Percentiles rank a stretch among this genome's conserved stretches.
These are phyloP conservation scores for Glaucidium brasilianum DNA, from an alignment of 2,113 vertebrate species.

Conservation along the genomic window DNA sequence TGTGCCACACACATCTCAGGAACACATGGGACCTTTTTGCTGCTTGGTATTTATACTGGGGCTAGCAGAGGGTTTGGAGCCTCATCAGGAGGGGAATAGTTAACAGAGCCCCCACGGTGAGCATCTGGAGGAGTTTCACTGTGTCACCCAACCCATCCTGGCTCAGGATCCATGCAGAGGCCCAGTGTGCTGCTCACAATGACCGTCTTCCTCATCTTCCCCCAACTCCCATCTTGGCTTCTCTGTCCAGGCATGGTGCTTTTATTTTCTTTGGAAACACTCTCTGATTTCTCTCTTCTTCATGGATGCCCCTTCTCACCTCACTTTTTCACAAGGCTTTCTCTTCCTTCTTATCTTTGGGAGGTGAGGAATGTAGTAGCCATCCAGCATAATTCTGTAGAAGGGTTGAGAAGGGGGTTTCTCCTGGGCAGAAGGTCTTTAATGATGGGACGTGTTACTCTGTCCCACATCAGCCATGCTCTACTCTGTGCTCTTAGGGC, in stretches of 20 bases:
- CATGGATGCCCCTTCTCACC: background rate
- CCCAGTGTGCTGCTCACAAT: background rate
- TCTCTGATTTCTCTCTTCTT: background rate
- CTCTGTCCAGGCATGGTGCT: background rate
- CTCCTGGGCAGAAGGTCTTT: background rate
- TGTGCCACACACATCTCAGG: background rate
- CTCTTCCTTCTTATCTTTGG: background rate
- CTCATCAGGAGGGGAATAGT: no score
- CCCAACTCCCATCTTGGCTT: background rate
- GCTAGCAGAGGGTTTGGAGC: background rate
- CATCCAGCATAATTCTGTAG: background rate
- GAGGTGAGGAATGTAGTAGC: no score
- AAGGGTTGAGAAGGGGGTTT: background rate
- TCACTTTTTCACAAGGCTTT: background rate
- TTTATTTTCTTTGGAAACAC: background rate
- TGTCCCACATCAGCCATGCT: rapidly evolving
- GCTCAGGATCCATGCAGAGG: background rate
- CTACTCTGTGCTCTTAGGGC: background rate
- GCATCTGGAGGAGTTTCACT: background rate
- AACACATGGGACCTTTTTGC: background rate
- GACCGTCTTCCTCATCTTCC: background rate
- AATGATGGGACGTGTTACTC: background rate
- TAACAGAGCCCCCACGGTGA: background rate
- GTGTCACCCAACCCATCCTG: background rate
- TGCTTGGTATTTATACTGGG: background rate